Percentiles rank a stretch among this genome's conserved stretches.
Conservation (phyloP, 2,113 vertebrate genomes). For the Neodontobutis hainanensis region DNA sequence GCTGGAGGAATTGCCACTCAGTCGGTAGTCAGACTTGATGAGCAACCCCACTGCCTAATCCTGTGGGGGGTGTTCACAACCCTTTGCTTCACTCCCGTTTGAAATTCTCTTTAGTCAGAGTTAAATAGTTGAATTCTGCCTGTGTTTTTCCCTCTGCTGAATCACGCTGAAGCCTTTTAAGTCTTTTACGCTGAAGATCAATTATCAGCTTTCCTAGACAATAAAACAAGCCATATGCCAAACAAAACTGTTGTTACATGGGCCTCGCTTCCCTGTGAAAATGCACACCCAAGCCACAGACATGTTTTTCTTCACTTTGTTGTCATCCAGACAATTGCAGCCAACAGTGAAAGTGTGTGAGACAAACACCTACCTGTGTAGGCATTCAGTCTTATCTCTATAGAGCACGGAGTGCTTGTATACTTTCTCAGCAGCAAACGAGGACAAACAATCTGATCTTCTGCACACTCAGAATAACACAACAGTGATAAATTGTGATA, state of each 20-base stretch:
- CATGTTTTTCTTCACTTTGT: constrained; percentile 25
- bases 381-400: constrained; percentile 43
- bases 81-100: constrained; percentile 31
- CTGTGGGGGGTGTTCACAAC: constrained; percentile 38
- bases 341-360: constrained; percentile 17
- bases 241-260: constrained; percentile 52
- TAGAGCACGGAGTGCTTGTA: constrained; percentile 12
- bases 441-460: constrained; percentile 4
- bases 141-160: constrained; percentile 35
- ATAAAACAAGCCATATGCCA: constrained; percentile 53
- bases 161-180: constrained; percentile 61
- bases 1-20: constrained; percentile 49
- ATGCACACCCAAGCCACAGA: constrained; percentile 29
- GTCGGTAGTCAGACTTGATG: constrained; percentile 48
- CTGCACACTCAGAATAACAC: background rate
- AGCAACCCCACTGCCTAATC: constrained; percentile 60
- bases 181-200: constrained; percentile 59
- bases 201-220: constrained; percentile 69
- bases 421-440: constrained; percentile 4
- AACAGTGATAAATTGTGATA: constrained; percentile 52
- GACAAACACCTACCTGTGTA: constrained; percentile 26
- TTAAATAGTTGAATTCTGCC: background rate
- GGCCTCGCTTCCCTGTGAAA: constrained; percentile 19
- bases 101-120: constrained; percentile 44
- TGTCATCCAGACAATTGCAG: constrained; percentile 36